Evolutionary conservation across 2,113 vertebrate species (phyloP).

Genomic region (Dasyprocta punctata): DNA sequence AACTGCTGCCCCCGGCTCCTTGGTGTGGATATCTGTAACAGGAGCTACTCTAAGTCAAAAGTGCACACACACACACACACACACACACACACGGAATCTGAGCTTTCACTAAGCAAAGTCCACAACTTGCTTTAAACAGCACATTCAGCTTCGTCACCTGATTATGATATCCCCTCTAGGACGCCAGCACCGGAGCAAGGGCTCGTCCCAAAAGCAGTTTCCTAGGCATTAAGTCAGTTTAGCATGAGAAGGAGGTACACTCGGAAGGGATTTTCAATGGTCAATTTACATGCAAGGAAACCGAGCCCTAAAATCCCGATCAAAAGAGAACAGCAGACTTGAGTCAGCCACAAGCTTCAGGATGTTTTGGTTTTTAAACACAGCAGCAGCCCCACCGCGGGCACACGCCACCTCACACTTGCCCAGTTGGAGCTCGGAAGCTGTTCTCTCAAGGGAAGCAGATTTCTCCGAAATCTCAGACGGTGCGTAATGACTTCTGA

Average conservation of each 20-base stretch:
- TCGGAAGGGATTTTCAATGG: not conserved
- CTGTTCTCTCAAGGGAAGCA: not conserved
- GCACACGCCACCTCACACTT: not conserved
- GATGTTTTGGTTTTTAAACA: not conserved
- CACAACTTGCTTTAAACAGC: not conserved
- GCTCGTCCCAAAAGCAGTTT: accelerated
- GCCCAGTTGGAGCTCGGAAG: not conserved
- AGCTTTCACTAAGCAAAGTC: not conserved
- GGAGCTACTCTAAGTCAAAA: not conserved
- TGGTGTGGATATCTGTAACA: accelerated
- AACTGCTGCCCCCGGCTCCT: not conserved
- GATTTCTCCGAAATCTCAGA: not conserved
- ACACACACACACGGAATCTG: not conserved
- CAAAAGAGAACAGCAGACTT: not conserved
- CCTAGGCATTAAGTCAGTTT: accelerated
- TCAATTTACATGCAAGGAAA: not conserved
- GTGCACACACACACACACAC: not conserved
- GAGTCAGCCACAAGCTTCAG: not conserved
- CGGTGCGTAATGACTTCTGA: conserved; percentile 70
- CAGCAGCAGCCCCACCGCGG: not conserved
- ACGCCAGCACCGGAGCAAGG: accelerated
- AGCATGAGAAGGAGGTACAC: not conserved
- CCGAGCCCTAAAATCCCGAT: not conserved
- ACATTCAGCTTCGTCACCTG: not conserved
- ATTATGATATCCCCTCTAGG: not conserved